A percentile compares a stretch with the other conserved stretches of the same genome.
Evolutionary conservation across 2,888 invertebrate genomes (phyloP).

Genomic region (Phlogophora meticulosa): DNA sequence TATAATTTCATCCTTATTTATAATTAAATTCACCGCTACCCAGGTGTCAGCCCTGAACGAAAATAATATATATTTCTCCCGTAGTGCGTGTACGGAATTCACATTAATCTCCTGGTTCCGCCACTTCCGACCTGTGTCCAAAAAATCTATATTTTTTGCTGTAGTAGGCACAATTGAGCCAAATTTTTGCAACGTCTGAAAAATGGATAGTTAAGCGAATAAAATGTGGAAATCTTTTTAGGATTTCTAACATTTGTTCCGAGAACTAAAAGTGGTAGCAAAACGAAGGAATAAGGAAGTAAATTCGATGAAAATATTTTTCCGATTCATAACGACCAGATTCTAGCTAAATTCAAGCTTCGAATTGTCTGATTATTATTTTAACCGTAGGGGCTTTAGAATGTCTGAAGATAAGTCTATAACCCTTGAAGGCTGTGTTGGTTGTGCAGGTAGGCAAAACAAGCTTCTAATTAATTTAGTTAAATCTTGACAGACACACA

Average conservation of each 20-base stretch:
- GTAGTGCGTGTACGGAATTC: conserved; percentile 72
- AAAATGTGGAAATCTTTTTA: conserved; percentile 20
- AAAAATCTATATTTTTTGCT: conserved; percentile 75
- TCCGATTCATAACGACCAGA: background rate
- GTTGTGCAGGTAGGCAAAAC: background rate
- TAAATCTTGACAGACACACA: conserved; percentile 5
- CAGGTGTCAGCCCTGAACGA: conserved; percentile 65
- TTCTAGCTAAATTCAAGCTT: too few relatives aligned
- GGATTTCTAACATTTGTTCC: conserved; percentile 2
- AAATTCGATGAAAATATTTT: background rate
- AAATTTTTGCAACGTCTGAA: conserved; percentile 49
- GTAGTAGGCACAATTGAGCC: conserved; percentile 55
- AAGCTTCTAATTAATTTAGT: too few relatives aligned
- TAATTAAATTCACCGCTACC: conserved; percentile 34
- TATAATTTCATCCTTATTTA: conserved; percentile 4
- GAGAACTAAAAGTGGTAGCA: background rate
- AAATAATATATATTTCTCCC: conserved; percentile 74
- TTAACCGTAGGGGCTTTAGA: background rate
- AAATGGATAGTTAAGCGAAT: conserved; percentile 40
- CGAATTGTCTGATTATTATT: background rate
- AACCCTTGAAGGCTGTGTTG: too few relatives aligned
- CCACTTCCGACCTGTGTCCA: conserved; percentile 71
- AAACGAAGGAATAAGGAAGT: background rate
- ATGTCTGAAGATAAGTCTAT: background rate
- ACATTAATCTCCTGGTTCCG: conserved; percentile 76